Base-by-base conservation (phyloP, 2,888 invertebrate genomes). In the Tetranychus truncatus region DNA sequence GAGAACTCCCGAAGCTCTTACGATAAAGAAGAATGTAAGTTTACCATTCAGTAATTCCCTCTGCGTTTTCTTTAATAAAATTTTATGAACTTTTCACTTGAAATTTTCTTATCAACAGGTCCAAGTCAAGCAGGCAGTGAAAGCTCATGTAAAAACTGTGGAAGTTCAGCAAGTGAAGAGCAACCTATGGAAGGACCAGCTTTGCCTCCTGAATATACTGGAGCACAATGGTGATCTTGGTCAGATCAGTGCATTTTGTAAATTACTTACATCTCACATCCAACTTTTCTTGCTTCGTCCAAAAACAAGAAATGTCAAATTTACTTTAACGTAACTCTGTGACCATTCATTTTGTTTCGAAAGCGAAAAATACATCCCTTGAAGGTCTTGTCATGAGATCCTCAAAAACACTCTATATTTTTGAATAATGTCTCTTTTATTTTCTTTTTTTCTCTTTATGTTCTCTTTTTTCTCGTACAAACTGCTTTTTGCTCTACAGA, bases 101-200 rank as follows among this genome's bases (percentile, higher is more conserved):
- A 3, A 18, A 66, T 66, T 11, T 66, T 66, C 7, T 66, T 66
- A 20, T 11, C 20, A 7, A 66, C 20, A 69, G 69, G 69, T 69
- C 21, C 69, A 24, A 69, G 69, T 21, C 69, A 69, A 24, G 20
- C 20, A 20, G 34, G 21, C 8, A 24, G 9, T 69, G 69, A 69
- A 24, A 69, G 69, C 20, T 69, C 69, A 24, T 69, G 69, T 24
- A 69, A 69, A 69, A 69, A 69, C 21, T 69, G 69, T 69, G 69
- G 11, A 34, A 44, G 72, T 15, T 72, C 72, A 15, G 72, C 45
- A 1, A 72, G 72, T 72, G 72, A 72, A 44, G 72, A 72, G 15
- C 72, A 44, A 45, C 45, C 45, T 24, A 46, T 72, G 18, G 76
- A 76, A 71, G 76, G 76, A 46, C 76, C 76, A 21, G 76, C 74